phyloP scores from a whole-genome alignment of 2,113 vertebrate species.

The Spizaetus ornatus region DNA sequence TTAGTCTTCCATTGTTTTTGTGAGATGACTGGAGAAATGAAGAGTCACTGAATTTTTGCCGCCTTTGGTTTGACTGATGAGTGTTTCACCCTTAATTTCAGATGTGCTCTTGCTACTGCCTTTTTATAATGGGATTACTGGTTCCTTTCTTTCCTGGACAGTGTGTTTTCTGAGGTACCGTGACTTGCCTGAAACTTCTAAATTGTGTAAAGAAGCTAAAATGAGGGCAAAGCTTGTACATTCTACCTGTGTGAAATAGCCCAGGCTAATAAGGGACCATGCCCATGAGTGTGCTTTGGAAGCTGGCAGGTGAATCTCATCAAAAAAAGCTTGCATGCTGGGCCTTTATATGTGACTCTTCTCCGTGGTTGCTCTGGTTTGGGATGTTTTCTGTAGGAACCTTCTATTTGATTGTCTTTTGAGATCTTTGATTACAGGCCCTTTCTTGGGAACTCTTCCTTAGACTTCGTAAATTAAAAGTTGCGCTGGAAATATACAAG shows the following conservation, averaged over 20 bases:
- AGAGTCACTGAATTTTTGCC: neutral
- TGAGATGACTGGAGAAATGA: neutral
- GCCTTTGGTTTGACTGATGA: neutral
- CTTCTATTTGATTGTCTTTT: neutral
- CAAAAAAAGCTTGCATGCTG: neutral
- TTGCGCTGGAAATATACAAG: neutral
- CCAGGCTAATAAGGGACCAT: neutral
- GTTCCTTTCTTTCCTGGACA: neutral
- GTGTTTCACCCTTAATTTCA: neutral
- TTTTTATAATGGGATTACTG: neutral
- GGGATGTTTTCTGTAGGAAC: neutral
- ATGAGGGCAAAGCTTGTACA: neutral
- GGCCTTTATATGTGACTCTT: neutral
- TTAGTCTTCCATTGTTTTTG: neutral
- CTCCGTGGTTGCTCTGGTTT: neutral
- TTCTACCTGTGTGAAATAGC: neutral
- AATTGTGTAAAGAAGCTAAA: neutral
- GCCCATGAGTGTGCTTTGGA: neutral
- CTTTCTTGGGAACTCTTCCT: neutral
- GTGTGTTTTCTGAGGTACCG: neutral
- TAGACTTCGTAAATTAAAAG: neutral
- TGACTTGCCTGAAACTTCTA: neutral
- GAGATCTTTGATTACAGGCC: neutral
- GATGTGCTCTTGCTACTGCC: neutral
- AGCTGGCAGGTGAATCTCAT: neutral